A percentile compares a stretch with the other conserved stretches of the same genome.
These are phyloP conservation scores for Miichthys miiuy DNA, from an alignment of 2,797 vertebrate species.

Conservation along the genomic window DNA sequence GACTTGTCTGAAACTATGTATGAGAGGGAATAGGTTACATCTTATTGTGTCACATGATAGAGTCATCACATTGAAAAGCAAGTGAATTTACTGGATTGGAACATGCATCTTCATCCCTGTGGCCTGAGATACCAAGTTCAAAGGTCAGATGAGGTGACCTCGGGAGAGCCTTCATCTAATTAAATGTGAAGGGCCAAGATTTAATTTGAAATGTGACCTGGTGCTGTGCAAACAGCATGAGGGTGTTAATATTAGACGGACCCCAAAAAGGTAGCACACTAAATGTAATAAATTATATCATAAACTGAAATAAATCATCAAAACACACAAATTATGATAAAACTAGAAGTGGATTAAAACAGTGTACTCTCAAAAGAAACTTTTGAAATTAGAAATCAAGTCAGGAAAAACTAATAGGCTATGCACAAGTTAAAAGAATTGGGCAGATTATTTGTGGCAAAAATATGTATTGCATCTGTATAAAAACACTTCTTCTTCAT, in stretches of 20 bases:
- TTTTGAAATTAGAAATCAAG: background rate
- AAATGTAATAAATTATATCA: background rate
- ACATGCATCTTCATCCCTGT: conserved; percentile 1
- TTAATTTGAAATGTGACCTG: conserved; percentile 53
- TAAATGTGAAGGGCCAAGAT: conserved; percentile 52
- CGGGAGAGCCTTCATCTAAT: conserved; percentile 44
- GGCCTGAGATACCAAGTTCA: conserved; percentile 48
- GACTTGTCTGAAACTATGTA: background rate
- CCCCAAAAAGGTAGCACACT: background rate
- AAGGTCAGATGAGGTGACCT: conserved; percentile 62
- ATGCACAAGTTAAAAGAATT: too few species aligned
- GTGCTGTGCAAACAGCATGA: conserved; percentile 1
- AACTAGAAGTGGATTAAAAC: background rate
- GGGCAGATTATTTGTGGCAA: too few species aligned
- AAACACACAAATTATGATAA: background rate
- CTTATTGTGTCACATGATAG: conserved; percentile 19
- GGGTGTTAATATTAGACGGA: background rate
- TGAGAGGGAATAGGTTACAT: conserved; percentile 21
- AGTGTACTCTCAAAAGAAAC: background rate
- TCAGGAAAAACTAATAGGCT: too few species aligned
- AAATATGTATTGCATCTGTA: background rate
- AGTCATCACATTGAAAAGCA: background rate
- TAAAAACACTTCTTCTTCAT: background rate
- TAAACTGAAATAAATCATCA: background rate
- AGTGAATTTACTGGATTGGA: background rate